A percentile compares a stretch with the other conserved stretches of the same genome.
Evolutionary conservation across 2,113 vertebrate genomes (phyloP).

Genomic region (Taurulus bubalis): DNA sequence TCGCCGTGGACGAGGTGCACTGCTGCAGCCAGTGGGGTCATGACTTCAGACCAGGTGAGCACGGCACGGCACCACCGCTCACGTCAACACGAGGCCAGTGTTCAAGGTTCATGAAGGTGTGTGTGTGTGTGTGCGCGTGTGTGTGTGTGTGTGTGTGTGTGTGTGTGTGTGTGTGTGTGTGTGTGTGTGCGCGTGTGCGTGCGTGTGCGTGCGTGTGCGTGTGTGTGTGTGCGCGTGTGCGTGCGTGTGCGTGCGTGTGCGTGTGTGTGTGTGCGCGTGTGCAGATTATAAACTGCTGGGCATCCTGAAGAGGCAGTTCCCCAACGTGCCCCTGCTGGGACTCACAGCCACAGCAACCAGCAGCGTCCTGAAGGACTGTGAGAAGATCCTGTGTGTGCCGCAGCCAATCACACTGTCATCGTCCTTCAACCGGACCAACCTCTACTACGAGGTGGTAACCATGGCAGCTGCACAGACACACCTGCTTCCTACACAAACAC

Average conservation of each 20-base stretch:
- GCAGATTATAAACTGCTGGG: conserved; percentile 96
- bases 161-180: too few species aligned
- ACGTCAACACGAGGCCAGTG: background rate
- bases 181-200: conserved; percentile 1
- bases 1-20: conserved; percentile 97
- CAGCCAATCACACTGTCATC: conserved; percentile 90
- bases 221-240: background rate
- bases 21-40: conserved; percentile 99
- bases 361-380: conserved; percentile 91
- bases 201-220: background rate
- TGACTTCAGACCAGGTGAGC: conserved; percentile 97
- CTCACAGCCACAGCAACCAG: conserved; percentile 96
- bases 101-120: background rate
- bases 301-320: conserved; percentile 97
- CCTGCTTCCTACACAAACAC: background rate
- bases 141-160: conserved; percentile 1
- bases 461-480: conserved; percentile 8
- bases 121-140: background rate
- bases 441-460: conserved; percentile 91
- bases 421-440: conserved; percentile 95
- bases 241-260: background rate
- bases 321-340: conserved; percentile 88
- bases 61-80: too few species aligned
- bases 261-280: background rate
- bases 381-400: conserved; percentile 90